Evolutionary conservation across 1,140 invertebrate species (phyloP).

Genomic region (Parasteatoda tepidariorum): DNA sequence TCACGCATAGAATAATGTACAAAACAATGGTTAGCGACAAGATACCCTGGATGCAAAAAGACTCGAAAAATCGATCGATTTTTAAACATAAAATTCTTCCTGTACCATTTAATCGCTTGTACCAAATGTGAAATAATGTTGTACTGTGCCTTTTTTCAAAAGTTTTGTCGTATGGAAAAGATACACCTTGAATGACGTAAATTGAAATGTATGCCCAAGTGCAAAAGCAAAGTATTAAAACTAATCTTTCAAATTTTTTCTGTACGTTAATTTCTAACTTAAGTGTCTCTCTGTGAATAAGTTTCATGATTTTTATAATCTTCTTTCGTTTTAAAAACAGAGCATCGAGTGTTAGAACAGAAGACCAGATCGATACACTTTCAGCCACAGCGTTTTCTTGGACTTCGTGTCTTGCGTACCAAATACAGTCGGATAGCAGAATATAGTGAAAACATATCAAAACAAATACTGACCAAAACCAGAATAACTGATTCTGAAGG

Average conservation of each 20-base stretch:
- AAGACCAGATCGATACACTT: slow-evolving; percentile 20
- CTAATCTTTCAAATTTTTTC: not conserved
- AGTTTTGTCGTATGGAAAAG: not conserved
- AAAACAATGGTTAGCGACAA: slow-evolving; percentile 18
- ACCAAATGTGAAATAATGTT: not conserved
- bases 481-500: not conserved
- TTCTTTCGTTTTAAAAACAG: slow-evolving; percentile 5
- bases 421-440: slow-evolving; percentile 20
- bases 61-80: slow-evolving; percentile 8
- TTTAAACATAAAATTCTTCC: not conserved
- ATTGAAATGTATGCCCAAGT: slow-evolving; percentile 19
- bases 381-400: slow-evolving; percentile 43
- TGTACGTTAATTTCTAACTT: not conserved
- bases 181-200: not conserved
- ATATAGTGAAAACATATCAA: slow-evolving; percentile 16
- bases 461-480: not conserved
- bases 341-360: slow-evolving; percentile 6
- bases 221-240: not conserved
- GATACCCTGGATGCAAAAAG: slow-evolving; percentile 21
- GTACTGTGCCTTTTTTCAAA: slow-evolving; percentile 1
- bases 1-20: slow-evolving; percentile 16
- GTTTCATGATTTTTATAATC: not conserved
- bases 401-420: not conserved
- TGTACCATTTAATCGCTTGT: not conserved
- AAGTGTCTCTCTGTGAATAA: not conserved